Conservation (phyloP, 2,797 vertebrate species). For the Allochrocebus solatus region DNA sequence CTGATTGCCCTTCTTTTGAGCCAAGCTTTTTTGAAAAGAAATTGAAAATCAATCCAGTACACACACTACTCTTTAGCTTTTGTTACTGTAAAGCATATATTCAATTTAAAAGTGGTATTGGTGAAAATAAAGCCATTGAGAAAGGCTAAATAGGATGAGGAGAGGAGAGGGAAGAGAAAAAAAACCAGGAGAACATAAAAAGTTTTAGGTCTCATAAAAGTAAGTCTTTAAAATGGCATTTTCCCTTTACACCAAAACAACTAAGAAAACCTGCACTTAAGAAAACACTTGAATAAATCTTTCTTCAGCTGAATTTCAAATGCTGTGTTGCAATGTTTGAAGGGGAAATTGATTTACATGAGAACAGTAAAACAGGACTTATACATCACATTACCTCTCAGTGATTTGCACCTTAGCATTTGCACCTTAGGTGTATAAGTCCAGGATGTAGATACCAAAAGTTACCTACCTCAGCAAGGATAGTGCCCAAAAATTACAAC, state of each 20-base stretch:
- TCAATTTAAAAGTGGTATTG: slow-evolving; percentile 31
- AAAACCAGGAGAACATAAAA: neutral
- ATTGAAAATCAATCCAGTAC: slow-evolving; percentile 56
- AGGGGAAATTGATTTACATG: neutral
- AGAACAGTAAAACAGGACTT: neutral
- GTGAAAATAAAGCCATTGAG: slow-evolving; percentile 19
- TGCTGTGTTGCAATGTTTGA: neutral
- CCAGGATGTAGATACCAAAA: neutral
- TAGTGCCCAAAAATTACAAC: neutral
- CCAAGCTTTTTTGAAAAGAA: slow-evolving; percentile 55
- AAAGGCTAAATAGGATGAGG: neutral
- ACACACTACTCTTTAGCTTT: slow-evolving; percentile 26
- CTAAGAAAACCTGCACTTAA: neutral
- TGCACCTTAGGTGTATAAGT: neutral
- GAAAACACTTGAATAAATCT: neutral
- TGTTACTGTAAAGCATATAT: slow-evolving; percentile 7
- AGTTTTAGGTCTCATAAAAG: neutral
- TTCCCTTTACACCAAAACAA: neutral
- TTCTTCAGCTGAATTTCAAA: slow-evolving; percentile 14
- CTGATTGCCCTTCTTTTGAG: slow-evolving; percentile 22
- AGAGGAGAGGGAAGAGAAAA: neutral
- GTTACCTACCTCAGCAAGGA: neutral
- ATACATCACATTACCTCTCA: neutral
- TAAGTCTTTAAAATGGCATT: slow-evolving; percentile 26
- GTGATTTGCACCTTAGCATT: neutral